Conservation (phyloP, 2,888 invertebrate genomes). For the Metopia argyrocephala region DNA sequence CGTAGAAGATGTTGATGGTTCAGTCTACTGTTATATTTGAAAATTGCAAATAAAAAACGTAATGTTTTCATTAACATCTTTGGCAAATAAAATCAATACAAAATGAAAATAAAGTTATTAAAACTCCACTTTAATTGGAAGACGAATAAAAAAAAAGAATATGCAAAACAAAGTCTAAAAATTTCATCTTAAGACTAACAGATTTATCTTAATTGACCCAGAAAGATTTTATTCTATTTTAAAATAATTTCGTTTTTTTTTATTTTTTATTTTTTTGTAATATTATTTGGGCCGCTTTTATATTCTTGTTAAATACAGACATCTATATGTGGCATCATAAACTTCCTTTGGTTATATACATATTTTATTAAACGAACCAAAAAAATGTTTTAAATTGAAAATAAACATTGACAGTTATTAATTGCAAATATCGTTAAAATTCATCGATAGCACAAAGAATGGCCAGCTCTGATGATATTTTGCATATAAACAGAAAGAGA, state of each 20-base stretch:
- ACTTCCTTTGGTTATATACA: conserved; percentile 49
- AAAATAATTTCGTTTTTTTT: background rate
- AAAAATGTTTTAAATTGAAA: conserved; percentile 68
- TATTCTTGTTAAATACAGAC: conserved; percentile 47
- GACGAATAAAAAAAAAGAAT: background rate
- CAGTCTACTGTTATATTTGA: conserved; percentile 31
- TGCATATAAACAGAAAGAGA: background rate
- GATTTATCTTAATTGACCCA: conserved; percentile 58
- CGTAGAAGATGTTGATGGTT: conserved; percentile 8
- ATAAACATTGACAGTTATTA: conserved; percentile 76
- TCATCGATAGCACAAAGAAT: conserved; percentile 69
- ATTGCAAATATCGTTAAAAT: conserved; percentile 77
- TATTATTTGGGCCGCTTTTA: conserved; percentile 12
- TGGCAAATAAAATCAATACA: background rate
- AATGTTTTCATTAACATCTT: conserved; percentile 56
- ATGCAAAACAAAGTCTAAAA: background rate
- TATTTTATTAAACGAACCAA: conserved; percentile 46
- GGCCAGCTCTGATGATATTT: conserved; percentile 44
- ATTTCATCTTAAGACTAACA: conserved; percentile 11
- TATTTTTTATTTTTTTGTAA: background rate
- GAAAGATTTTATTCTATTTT: conserved; percentile 47
- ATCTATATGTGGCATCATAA: conserved; percentile 58
- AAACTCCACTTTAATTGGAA: conserved; percentile 21
- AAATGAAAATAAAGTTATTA: conserved; percentile 59
- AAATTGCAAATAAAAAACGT: conserved; percentile 36